Percentiles rank a stretch among this genome's conserved stretches.
Conservation (phyloP, 1,140 invertebrate genomes). For the Antheraea pernyi region DNA sequence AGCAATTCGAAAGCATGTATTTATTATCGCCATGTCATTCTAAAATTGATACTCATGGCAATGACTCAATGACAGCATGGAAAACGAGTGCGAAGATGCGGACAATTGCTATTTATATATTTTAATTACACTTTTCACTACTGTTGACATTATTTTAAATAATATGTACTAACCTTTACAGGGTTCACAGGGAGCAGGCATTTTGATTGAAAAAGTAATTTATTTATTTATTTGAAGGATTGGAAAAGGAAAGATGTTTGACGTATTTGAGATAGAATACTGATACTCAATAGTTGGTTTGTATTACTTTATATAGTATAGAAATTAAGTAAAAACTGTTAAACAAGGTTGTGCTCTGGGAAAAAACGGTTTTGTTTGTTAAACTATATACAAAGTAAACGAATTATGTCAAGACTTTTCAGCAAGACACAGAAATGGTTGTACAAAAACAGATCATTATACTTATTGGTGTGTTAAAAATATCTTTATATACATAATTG, state of each 20-base stretch:
- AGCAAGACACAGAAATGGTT: background rate
- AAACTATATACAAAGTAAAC: background rate
- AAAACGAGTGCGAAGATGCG: too few species aligned
- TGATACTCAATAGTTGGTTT: slow-evolving; percentile 10
- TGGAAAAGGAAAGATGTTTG: background rate
- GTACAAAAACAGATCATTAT: background rate
- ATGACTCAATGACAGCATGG: too few species aligned
- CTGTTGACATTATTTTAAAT: background rate
- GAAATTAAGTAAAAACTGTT: slow-evolving; percentile 19
- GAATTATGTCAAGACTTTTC: background rate
- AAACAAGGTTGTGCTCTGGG: slow-evolving; percentile 15
- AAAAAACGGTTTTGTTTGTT: slow-evolving; percentile 8
- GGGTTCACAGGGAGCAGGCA: slow-evolving; percentile 61
- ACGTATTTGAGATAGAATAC: slow-evolving; percentile 8
- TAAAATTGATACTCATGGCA: too few species aligned
- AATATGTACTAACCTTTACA: slow-evolving; percentile 54
- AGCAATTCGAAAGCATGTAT: too few species aligned
- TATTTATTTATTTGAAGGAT: too few species aligned
- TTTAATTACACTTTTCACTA: too few species aligned
- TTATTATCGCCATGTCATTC: too few species aligned
- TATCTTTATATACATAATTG: too few species aligned
- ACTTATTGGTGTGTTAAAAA: too few species aligned
- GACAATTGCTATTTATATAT: too few species aligned
- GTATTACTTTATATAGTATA: slow-evolving; percentile 22
- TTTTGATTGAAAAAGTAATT: slow-evolving; percentile 27